phyloP scores from a whole-genome alignment of 2,113 vertebrate genomes.

The Poeciliopsis turrubarensis region DNA sequence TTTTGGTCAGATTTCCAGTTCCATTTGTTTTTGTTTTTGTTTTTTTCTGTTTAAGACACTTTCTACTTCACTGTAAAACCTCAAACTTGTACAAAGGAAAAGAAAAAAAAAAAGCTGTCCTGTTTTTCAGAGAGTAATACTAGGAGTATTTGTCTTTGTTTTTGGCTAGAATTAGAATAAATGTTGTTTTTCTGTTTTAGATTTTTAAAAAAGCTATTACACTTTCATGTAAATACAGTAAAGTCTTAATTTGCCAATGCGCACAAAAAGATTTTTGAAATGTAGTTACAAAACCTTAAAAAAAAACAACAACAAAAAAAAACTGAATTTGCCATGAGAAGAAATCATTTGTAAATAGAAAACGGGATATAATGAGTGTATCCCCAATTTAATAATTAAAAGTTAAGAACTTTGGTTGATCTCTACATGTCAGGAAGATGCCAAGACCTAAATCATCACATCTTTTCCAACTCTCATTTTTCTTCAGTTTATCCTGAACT shows the following conservation, averaged over 20 bases:
- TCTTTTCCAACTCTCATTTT: neutral
- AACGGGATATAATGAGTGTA: neutral
- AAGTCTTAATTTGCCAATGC: too few relatives aligned
- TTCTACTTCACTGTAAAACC: neutral
- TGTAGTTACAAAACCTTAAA: too few relatives aligned
- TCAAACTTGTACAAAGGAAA: neutral
- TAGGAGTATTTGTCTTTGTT: neutral
- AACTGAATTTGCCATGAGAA: neutral
- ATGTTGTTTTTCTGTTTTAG: too few relatives aligned
- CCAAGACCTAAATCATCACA: neutral
- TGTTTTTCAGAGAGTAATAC: neutral
- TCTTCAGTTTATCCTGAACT: neutral
- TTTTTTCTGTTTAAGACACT: neutral
- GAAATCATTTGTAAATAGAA: neutral
- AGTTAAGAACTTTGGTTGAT: neutral
- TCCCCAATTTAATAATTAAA: neutral
- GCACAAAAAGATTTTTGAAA: too few relatives aligned
- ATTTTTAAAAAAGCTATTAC: too few relatives aligned
- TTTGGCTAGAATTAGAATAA: too few relatives aligned
- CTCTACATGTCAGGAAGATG: neutral
- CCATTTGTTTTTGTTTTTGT: too few relatives aligned
- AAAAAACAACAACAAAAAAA: too few relatives aligned
- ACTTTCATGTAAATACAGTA: too few relatives aligned
- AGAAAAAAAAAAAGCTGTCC: neutral
- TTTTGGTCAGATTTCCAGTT: neutral